phyloP scores from a whole-genome alignment of 2,888 invertebrate genomes.

The Conus canariensis region DNA sequence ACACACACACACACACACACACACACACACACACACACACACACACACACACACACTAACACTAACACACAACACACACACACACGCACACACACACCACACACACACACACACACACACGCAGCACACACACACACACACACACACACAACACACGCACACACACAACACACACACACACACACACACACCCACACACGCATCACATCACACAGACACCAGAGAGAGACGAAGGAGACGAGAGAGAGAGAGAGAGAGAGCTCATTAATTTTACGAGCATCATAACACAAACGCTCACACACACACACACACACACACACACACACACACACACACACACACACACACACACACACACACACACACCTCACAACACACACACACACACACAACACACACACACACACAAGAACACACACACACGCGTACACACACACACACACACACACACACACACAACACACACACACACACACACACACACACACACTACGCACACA shows the following conservation, averaged over 20 bases:
- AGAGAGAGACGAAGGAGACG: background rate
- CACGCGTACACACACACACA: background rate
- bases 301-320: background rate
- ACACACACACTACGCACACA: background rate
- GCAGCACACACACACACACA: background rate
- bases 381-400: background rate
- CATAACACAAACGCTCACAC: background rate
- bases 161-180: background rate
- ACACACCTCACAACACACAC: background rate
- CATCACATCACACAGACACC: too few species aligned
- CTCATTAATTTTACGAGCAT: too few species aligned
- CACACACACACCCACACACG: too few species aligned
- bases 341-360: background rate
- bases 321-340: background rate
- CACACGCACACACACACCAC: too few species aligned
- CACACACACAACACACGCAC: background rate
- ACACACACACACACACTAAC: background rate
- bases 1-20: background rate
- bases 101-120: background rate
- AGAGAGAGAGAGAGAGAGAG: conserved; percentile 4
- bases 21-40: background rate
- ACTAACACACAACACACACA: background rate
- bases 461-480: background rate
- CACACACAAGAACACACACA: background rate
- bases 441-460: background rate